Base-by-base conservation (phyloP, 2,797 vertebrate genomes). In the Argentina silus region DNA sequence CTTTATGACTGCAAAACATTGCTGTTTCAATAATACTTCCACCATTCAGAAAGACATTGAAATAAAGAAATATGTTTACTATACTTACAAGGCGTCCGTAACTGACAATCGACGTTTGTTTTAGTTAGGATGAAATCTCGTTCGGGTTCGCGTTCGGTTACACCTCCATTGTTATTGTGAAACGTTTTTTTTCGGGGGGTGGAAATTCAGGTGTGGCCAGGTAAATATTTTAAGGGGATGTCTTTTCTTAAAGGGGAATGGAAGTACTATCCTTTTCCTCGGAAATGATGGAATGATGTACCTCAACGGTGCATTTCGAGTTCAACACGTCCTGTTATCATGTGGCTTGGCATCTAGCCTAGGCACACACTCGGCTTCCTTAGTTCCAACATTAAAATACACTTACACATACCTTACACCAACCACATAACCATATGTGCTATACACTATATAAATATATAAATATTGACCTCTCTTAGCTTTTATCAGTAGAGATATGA, bases 151-250 rank as follows among this genome's bases (percentile, higher is more conserved):
- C n/a, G 12, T 44, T 44, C n/a, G 27, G 27, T 36, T 36, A 4
- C 15, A 43, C 60, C 56, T 67, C 6, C 50, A 47, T 71, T 72
- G 36, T 75, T 75, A 65, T 67, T 70, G 59, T 15, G 59, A 48
- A 72, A 69, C 44, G 27, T 36, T 53, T 62, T 42, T 10, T 69
- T 8, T 19, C 48, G 8, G 44, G 53, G 43, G 17, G 57, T 59
- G 47, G 59, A 44, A 10, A 3, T 44, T 7, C 74, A 80, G 78
- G 78, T 80, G 74, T 48, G 56, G 47, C 62, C 77, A 76, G 74
- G 74, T 76, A 45, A 76, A 70, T 51, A 17, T 55, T 80, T 80
- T 56, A 69, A 69, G 67, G 67, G 67, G 9, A 69, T 21, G 51
- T 56, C n/a, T 51, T 9, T 11, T 56, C 67, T 56, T 69, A 56